These are phyloP conservation scores for Urocynchramus pylzowi DNA, from an alignment of 2,113 vertebrate species.

Conservation along the genomic window DNA sequence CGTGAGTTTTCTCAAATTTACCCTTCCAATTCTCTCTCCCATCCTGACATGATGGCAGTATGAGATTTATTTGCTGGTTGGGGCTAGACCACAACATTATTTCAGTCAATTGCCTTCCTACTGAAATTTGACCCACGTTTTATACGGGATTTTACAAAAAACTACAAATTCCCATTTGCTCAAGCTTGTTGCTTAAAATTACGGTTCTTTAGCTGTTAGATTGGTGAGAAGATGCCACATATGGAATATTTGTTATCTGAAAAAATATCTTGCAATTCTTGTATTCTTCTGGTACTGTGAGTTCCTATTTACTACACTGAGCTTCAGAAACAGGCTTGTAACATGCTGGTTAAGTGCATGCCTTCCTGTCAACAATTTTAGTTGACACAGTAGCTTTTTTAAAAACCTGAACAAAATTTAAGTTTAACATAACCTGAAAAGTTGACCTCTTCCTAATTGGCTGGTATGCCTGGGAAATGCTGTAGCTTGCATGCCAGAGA, in stretches of 20 bases:
- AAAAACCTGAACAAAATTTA: neutral
- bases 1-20: neutral
- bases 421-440: conserved; percentile 31
- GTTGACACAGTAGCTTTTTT: neutral
- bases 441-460: conserved; percentile 36
- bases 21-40: neutral
- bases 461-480: neutral
- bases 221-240: neutral
- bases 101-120: neutral
- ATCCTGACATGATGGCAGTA: neutral
- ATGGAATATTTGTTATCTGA: neutral
- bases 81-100: neutral
- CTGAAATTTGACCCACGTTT: neutral
- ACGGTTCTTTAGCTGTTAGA: neutral
- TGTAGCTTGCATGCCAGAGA: neutral
- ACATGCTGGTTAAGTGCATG: neutral
- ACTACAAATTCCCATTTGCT: neutral
- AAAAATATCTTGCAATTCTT: neutral
- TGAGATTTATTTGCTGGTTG: neutral
- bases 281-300: neutral
- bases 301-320: neutral
- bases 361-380: neutral
- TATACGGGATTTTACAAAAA: conserved; percentile 16
- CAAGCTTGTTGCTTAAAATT: neutral
- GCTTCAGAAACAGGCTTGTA: neutral